Base-by-base conservation (phyloP, 2,113 vertebrate genomes). In the Alosa alosa region DNA sequence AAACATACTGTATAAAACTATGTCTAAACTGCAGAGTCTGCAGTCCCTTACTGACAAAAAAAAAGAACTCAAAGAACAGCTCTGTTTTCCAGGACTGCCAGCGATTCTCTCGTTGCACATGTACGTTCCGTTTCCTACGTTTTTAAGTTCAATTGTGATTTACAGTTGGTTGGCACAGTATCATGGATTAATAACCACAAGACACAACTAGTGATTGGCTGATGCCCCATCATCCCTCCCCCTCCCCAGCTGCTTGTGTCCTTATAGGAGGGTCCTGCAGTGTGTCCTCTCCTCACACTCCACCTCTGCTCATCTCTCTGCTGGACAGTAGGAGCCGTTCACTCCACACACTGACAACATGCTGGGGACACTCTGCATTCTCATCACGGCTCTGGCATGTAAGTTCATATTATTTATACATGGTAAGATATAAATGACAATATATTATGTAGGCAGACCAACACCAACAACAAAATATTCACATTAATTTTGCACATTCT, bases 291-390 rank as follows among this genome's bases (percentile, higher is more conserved):
- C 78, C 83, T 86, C 84, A 86, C 46, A 84, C 57, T 85, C 17
- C 82, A 83, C 84, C 75, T 89, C 88, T 90, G 85, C 84, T 90
- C 60, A 64, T 83, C 82, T 87, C 87, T 90, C 86, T 84, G 60
- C 87, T 87, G 86, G 81, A 87, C 87, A 87, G 87, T 84, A 57
- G 84, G 86, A 84, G 57, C 22, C 55, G 0, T 88, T 90, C 52
- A 87, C 88, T 88, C 17, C 81, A 25, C 88, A 87, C 88, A 85
- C 84, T 91, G 90, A 84, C 90, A 93, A 86, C 88, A 92, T 93
- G 92, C 88, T 93, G 91, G 82, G 47, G 84, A 90, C 49, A 0
- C 84, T 94, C 85, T 91, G 88, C 86, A 83, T 91, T 89, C 88
- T 93, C 83, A 86, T 91, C 86, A 82, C 90, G 90, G 90, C 88